phyloP scores from a whole-genome alignment of 35 echinoderm and acorn worm genomes.

The Ptychodera flava region DNA sequence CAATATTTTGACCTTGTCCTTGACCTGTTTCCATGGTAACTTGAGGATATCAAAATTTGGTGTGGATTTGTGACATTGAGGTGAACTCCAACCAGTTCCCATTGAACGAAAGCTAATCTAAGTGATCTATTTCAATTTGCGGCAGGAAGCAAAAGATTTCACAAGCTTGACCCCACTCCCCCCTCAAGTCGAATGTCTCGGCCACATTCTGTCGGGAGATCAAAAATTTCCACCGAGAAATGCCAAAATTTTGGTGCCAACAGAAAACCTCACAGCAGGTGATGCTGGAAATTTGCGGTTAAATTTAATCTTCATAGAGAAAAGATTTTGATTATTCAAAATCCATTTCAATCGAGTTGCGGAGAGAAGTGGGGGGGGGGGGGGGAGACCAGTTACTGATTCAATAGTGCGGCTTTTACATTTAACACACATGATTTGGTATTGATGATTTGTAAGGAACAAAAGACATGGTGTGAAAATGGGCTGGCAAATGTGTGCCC shows the following conservation, averaged over 20 bases:
- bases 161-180: not conserved
- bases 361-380: too few relatives aligned
- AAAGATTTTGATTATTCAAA: too few relatives aligned
- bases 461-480: not conserved
- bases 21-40: not conserved
- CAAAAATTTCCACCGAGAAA: not conserved
- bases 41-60: too few relatives aligned
- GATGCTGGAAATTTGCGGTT: too few relatives aligned
- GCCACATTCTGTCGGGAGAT: not conserved
- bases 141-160: not conserved
- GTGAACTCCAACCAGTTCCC: too few relatives aligned
- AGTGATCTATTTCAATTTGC: not conserved
- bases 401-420: not conserved
- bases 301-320: too few relatives aligned
- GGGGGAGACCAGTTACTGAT: too few relatives aligned
- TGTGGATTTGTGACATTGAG: too few relatives aligned
- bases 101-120: not conserved
- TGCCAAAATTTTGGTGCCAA: not conserved
- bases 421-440: conserved; percentile 1
- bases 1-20: not conserved
- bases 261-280: too few relatives aligned
- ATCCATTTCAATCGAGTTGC: too few relatives aligned
- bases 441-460: not conserved
- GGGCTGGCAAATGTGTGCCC: not conserved
- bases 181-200: not conserved